Percentiles rank a stretch among this genome's conserved stretches.
phyloP scores from a whole-genome alignment of 2,888 invertebrate genomes.

The Acronicta alni region DNA sequence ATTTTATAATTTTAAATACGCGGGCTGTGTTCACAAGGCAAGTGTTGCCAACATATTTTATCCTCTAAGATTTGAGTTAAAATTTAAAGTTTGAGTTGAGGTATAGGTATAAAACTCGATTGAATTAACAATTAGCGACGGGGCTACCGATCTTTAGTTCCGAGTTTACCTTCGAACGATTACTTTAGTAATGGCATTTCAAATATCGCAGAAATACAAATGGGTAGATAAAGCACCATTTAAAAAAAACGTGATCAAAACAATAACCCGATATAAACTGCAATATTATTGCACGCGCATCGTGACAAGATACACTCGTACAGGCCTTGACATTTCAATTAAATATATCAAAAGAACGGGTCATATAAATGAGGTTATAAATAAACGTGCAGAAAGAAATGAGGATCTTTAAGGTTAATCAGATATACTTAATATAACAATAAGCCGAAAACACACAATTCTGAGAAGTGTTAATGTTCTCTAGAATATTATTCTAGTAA shows the following conservation, averaged over 20 bases:
- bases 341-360: conserved; percentile 2
- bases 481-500: neutral
- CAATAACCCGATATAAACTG: conserved; percentile 21
- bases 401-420: neutral
- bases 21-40: too few relatives aligned
- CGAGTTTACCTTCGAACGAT: neutral
- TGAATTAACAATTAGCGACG: too few relatives aligned
- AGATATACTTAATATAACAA: neutral
- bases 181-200: conserved; percentile 1
- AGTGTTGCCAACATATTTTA: too few relatives aligned
- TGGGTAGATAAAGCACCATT: too few relatives aligned
- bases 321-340: conserved; percentile 32
- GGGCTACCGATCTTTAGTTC: neutral
- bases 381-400: conserved; percentile 3
- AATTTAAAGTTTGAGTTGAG: too few relatives aligned
- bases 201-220: conserved; percentile 1
- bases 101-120: too few relatives aligned
- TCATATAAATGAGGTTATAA: conserved; percentile 8
- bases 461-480: neutral
- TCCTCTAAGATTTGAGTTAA: too few relatives aligned
- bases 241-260: conserved; percentile 25
- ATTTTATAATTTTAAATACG: too few relatives aligned
- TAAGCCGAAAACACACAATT: neutral
- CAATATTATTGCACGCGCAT: conserved; percentile 16
- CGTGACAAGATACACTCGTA: conserved; percentile 6